Evolutionary conservation across 2,113 vertebrate genomes (phyloP).

Genomic region (Coptodon bakossiorum): DNA sequence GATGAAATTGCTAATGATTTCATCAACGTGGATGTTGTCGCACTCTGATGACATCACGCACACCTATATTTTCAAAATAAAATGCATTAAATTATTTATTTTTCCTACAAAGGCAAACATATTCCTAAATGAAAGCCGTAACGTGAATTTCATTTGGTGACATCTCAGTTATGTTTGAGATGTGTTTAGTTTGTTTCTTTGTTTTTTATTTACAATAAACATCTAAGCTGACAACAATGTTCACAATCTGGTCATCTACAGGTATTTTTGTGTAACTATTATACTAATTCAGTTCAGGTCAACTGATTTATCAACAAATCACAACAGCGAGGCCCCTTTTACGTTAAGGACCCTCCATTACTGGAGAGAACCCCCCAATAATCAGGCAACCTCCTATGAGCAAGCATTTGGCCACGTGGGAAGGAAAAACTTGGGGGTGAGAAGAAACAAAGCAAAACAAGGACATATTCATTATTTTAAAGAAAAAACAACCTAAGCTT

Average conservation of each 20-base stretch:
- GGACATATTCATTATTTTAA: not conserved
- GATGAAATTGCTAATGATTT: not conserved
- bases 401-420: no score
- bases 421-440: not conserved
- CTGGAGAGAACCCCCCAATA: no score
- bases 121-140: not conserved
- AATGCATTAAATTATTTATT: not conserved
- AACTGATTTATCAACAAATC: not conserved
- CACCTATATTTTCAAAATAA: not conserved
- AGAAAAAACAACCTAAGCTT: not conserved
- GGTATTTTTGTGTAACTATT: not conserved
- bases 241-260: not conserved
- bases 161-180: not conserved
- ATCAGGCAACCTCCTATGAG: no score
- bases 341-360: not conserved
- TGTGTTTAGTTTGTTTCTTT: not conserved
- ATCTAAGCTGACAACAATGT: not conserved
- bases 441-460: not conserved
- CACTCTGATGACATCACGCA: slow-evolving; percentile 30
- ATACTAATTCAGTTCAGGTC: not conserved
- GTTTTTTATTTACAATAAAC: not conserved
- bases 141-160: not conserved
- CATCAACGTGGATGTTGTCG: slow-evolving; percentile 7
- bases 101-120: not conserved
- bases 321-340: not conserved